Base-by-base conservation (phyloP, 2,888 invertebrate species). In the Chironomus riparius region DNA sequence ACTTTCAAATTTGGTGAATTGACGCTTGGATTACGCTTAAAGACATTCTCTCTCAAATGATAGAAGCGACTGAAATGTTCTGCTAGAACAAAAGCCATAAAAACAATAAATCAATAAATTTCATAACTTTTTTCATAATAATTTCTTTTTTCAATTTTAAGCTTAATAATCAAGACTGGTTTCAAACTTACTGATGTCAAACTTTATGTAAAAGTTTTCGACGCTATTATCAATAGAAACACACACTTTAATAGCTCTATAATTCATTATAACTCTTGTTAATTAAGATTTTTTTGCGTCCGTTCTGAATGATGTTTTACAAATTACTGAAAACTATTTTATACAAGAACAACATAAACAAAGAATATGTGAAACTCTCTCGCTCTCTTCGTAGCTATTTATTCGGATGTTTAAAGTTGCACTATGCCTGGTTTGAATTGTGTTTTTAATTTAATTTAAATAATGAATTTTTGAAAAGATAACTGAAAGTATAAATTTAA, bases 151-250 rank as follows among this genome's bases (percentile, higher is more conserved):
- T 4, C 5, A 4, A 22, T 18, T 15, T 15, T 15, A 7, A 1
- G 10, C 38, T 38, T 38, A 10, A n/a, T n/a, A 38, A 38, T 10
- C n/a, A 1, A 2, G 1, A 70, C 12, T n/a, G n/a, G n/a, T n/a
- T n/a, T n/a, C n/a, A n/a, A 5, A 74, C 68, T 68, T 48, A 74
- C 74, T 48, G 48, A 74, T 24, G 21, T 73, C 38, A n/a, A 47
- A 47, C 18, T 74, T 74, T 4, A 74, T 74, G 68, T 74, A 74
- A 21, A 74, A 74, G 68, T 74, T 74, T 15, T 74, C 74, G 4
- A 74, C 74, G 3, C 21, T 24, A 5, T 74, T 48, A 5, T 74
- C 74, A 47, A 74, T 65, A 6, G 48, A 7, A 15, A 74, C 48
- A 10, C 68, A 62, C 18, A 74, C 68, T 68, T 74, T 74, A 18